Conservation (phyloP, 1,140 invertebrate genomes). For the Tachypleus tridentatus region DNA sequence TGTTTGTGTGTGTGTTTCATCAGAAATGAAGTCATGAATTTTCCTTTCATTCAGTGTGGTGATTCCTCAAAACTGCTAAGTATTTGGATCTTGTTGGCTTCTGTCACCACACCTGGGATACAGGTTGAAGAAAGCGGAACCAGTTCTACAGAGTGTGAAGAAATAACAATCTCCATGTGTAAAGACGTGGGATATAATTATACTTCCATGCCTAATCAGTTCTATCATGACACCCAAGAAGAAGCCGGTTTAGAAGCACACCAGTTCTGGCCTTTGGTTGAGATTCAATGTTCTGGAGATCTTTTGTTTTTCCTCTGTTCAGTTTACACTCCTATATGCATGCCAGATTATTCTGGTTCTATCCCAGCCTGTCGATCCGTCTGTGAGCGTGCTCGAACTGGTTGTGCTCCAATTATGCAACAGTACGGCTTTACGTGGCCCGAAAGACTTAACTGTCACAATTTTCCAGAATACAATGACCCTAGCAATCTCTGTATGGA, state of each 20-base stretch:
- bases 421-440: slow-evolving; percentile 96
- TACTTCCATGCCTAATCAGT: slow-evolving; percentile 90
- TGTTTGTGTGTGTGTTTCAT: too few relatives aligned
- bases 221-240: slow-evolving; percentile 87
- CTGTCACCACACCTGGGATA: too few relatives aligned
- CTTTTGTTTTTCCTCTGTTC: slow-evolving; percentile 57
- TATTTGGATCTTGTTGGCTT: too few relatives aligned
- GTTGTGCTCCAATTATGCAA: slow-evolving; percentile 91
- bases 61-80: too few relatives aligned
- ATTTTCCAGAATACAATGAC: slow-evolving; percentile 64
- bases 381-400: slow-evolving; percentile 76
- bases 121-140: slow-evolving; percentile 48
- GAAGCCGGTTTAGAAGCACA: slow-evolving; percentile 56
- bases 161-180: slow-evolving; percentile 95
- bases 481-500: slow-evolving; percentile 84
- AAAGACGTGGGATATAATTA: slow-evolving; percentile 91
- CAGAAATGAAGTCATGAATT: too few relatives aligned
- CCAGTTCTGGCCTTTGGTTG: slow-evolving; percentile 39
- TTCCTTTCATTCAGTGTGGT: too few relatives aligned
- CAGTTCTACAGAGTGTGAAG: slow-evolving; percentile 61
- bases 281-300: slow-evolving; percentile 65
- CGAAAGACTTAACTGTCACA: slow-evolving; percentile 85
- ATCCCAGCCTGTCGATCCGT: slow-evolving; percentile 88
- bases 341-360: slow-evolving; percentile 72
- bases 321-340: slow-evolving; percentile 40